A percentile compares a stretch with the other conserved stretches of the same genome.
Evolutionary conservation across 2,797 vertebrate genomes (phyloP).

Genomic region (Rhynchonycteris naso): DNA sequence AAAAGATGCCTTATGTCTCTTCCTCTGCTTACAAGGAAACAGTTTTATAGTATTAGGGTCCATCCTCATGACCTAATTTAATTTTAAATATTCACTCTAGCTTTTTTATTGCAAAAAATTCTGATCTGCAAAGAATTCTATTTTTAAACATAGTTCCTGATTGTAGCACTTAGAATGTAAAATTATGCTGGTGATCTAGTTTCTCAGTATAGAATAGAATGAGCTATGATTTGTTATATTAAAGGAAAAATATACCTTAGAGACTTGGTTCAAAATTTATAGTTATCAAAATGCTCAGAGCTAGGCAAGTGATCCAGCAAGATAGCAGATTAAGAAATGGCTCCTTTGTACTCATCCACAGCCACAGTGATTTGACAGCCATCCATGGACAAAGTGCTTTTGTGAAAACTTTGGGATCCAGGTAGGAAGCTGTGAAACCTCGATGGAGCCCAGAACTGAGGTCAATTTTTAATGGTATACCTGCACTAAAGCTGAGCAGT

Average conservation of each 20-base stretch:
- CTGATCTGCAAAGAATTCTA: background rate
- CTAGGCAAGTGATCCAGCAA: background rate
- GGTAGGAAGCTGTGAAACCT: background rate
- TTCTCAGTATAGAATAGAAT: background rate
- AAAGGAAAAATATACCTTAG: background rate
- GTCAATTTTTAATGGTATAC: background rate
- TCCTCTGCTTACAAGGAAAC: background rate
- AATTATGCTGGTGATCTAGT: background rate
- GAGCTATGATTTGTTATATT: background rate
- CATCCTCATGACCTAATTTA: background rate
- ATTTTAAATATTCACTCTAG: background rate
- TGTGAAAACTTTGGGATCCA: background rate
- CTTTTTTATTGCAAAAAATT: background rate
- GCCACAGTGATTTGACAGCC: background rate
- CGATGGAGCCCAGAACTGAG: background rate
- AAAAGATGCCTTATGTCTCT: background rate
- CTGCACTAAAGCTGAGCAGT: background rate
- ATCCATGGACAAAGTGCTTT: background rate
- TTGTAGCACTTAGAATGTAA: background rate
- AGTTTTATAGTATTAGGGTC: background rate
- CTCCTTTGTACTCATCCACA: background rate
- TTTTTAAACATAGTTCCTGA: background rate
- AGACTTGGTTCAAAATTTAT: background rate
- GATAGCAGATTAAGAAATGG: background rate
- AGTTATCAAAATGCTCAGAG: background rate